phyloP scores from a whole-genome alignment of 1,140 invertebrate species.

The Tetramorium parvispinum region DNA sequence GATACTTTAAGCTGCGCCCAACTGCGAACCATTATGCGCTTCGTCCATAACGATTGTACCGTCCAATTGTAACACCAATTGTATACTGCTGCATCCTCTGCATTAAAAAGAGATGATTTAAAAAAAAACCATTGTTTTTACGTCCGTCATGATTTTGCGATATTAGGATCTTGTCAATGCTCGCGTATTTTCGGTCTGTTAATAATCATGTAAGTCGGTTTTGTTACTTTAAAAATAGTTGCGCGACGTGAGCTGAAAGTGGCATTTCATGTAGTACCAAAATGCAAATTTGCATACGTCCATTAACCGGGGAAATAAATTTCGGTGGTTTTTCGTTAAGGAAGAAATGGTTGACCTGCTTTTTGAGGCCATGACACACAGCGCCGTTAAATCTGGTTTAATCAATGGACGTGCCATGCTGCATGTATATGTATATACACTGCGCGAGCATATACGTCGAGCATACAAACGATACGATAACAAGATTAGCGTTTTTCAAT shows the following conservation, averaged over 20 bases:
- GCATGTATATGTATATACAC: background rate
- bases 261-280: slow-evolving; percentile 27
- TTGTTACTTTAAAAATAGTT: slow-evolving; percentile 9
- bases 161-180: background rate
- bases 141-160: background rate
- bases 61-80: slow-evolving; percentile 8
- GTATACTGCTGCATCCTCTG: background rate
- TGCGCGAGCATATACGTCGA: background rate
- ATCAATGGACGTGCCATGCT: slow-evolving; percentile 48
- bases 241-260: background rate
- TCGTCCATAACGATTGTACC: slow-evolving; percentile 15
- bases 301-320: slow-evolving; percentile 42
- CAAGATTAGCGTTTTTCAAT: background rate
- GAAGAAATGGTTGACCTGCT: slow-evolving; percentile 48
- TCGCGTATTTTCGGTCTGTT: background rate
- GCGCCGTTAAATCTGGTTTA: slow-evolving; percentile 42
- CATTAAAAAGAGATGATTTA: background rate
- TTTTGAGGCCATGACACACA: slow-evolving; percentile 50
- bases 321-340: slow-evolving; percentile 24
- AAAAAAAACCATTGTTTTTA: background rate
- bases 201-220: background rate
- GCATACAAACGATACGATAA: background rate
- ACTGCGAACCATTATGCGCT: slow-evolving; percentile 43
- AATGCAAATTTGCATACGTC: slow-evolving; percentile 37
- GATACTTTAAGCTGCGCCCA: slow-evolving; percentile 72